Conservation (phyloP, 1,140 invertebrate species). For the Mylabris phalerata region DNA sequence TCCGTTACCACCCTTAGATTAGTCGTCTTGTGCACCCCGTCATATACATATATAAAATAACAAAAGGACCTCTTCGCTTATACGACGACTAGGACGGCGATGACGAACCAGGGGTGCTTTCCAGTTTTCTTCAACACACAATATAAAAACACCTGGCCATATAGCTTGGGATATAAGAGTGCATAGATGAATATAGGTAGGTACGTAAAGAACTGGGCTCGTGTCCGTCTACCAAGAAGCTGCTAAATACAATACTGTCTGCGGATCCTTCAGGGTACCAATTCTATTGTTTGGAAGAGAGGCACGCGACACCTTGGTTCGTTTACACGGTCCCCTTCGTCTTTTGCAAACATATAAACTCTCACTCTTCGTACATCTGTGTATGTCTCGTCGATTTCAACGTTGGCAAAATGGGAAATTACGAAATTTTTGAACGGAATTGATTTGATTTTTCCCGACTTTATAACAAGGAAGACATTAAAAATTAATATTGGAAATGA, state of each 20-base stretch:
- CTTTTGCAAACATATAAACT: conserved; percentile 2
- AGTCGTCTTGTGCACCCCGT: conserved; percentile 9
- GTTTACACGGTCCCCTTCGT: no score
- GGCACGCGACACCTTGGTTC: conserved; percentile 8
- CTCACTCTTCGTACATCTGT: background rate
- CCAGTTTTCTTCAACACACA: conserved; percentile 5
- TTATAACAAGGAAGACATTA: no score
- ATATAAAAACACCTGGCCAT: conserved; percentile 13
- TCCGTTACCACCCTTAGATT: conserved; percentile 17
- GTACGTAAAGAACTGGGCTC: conserved; percentile 2
- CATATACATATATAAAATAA: background rate
- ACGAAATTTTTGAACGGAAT: no score
- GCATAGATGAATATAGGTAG: no score
- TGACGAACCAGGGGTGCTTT: conserved; percentile 5
- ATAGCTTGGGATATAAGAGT: no score
- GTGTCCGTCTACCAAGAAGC: conserved; percentile 16
- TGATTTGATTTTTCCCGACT: no score
- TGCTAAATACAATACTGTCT: conserved; percentile 24
- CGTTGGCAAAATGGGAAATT: no score
- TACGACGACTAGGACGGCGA: no score
- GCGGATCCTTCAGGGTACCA: conserved; percentile 1
- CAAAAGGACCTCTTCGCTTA: conserved; percentile 1
- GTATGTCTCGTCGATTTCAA: conserved; percentile 3
- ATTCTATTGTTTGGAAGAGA: conserved; percentile 12
- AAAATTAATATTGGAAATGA: no score